Base-by-base conservation (phyloP, 2,888 invertebrate genomes). In the Lymantria monacha region DNA sequence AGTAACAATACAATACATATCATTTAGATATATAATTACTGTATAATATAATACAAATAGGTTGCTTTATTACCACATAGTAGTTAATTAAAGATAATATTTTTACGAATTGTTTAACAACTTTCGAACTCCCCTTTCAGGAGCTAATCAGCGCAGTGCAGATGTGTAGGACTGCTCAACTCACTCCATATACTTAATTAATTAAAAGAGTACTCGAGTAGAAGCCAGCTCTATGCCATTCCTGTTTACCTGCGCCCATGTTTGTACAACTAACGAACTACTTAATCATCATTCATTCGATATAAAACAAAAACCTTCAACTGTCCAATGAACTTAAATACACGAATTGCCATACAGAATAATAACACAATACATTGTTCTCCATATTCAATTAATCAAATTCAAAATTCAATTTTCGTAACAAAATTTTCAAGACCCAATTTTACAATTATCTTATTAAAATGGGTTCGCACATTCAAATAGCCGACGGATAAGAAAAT, bases 141-240 rank as follows among this genome's bases (percentile, higher is more conserved):
- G 51, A 69, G 70, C 70, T 79, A 82, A 81, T 78, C 76, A 81
- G 67, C 61, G 66, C 50, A 64, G 63, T 68, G 66, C 71, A 70
- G 68, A 75, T 74, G 75, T 75, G 70, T 70, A 64, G 74, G 71
- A 72, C 69, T 74, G 73, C 76, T 73, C 74, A 70, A 69, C 76
- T 76, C 74, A 63, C 72, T 81, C 73, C 78, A 81, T 80, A 83
- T 75, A 84, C 77, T 85, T 86, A 86, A 85, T 84, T 88, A 87
- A 88, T 87, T 87, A 83, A 87, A 87, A 87, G 86, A 82, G 86
- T 87, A 70, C 80, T 81, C 74, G 65, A 70, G 75, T 64, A 70
- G 61, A 66, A 71, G 61, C 58, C 69, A 72, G 75, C 70, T 79
- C 70, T 69, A 69, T 72, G 63, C 61, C 72, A 72, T 71, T 68